These are phyloP conservation scores for Furnarius figulus DNA, from an alignment of 2,113 vertebrate species.

Conservation along the genomic window DNA sequence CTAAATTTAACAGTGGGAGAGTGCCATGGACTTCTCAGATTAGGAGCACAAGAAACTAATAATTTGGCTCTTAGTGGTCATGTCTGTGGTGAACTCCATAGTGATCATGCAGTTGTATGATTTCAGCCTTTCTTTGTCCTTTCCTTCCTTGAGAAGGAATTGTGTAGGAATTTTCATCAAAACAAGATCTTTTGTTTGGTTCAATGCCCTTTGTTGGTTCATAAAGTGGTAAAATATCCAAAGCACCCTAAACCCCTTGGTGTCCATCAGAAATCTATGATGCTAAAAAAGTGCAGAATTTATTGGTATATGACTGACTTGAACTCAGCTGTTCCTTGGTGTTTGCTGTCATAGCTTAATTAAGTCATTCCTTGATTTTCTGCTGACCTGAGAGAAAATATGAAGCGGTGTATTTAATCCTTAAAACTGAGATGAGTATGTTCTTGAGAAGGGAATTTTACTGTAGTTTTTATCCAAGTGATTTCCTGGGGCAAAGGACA, in stretches of 20 bases:
- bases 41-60: neutral
- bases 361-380: neutral
- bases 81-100: accelerated
- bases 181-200: neutral
- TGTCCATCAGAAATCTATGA: neutral
- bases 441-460: neutral
- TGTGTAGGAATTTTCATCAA: neutral
- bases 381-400: neutral
- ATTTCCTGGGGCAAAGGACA: neutral
- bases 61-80: neutral
- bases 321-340: neutral
- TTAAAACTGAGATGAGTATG: neutral
- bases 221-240: neutral
- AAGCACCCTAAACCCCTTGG: neutral
- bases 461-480: neutral
- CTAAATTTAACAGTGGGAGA: neutral
- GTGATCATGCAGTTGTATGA: neutral
- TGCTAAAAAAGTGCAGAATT: neutral
- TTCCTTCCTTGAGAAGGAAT: neutral
- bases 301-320: neutral
- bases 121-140: neutral
- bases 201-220: neutral
- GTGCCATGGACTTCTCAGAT: neutral
- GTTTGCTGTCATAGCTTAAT: neutral
- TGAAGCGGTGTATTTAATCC: neutral